Conservation (phyloP, 2,888 invertebrate species). For the Amaurobius ferox region DNA sequence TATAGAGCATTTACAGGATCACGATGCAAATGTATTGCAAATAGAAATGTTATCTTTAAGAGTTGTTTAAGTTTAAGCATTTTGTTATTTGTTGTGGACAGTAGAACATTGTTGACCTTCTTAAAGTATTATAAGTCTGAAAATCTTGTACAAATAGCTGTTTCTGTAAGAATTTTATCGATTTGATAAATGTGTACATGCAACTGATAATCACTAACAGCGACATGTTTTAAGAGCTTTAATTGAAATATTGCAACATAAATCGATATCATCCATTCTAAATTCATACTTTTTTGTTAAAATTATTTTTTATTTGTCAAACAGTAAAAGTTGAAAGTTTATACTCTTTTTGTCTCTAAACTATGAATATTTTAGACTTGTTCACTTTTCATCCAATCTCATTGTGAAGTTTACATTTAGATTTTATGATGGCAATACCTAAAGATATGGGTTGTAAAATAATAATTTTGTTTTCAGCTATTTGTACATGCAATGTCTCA, state of each 20-base stretch:
- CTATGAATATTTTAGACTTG: too few species aligned
- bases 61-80: not conserved
- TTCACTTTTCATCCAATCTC: too few species aligned
- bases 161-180: not conserved
- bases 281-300: too few species aligned
- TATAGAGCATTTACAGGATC: not conserved
- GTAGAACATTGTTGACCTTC: not conserved
- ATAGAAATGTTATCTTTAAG: not conserved
- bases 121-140: not conserved
- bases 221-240: too few species aligned
- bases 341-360: too few species aligned
- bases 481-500: conserved; percentile 28
- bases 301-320: too few species aligned
- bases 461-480: not conserved
- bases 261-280: too few species aligned
- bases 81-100: conserved; percentile 5
- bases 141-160: conserved; percentile 14
- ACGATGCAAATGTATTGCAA: not conserved
- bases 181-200: not conserved
- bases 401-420: too few species aligned
- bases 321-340: too few species aligned
- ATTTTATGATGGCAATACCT: too few species aligned
- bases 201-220: not conserved
- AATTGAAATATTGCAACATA: too few species aligned
- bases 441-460: too few species aligned